A percentile compares a stretch with the other conserved stretches of the same genome.
Evolutionary conservation across 1,140 invertebrate species (phyloP).

Genomic region (Bombus pascuorum): DNA sequence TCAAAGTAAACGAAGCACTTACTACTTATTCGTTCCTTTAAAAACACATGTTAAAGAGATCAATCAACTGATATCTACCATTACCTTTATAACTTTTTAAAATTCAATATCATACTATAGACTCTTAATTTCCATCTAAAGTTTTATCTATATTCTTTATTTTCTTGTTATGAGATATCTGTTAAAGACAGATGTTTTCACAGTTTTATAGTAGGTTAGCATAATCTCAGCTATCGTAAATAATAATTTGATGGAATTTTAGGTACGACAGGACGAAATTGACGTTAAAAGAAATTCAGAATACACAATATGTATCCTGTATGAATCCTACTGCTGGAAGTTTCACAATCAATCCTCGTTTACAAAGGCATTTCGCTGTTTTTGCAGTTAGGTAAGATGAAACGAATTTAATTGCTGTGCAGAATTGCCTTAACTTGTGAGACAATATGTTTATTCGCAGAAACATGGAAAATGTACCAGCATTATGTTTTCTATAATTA

Average conservation of each 20-base stretch:
- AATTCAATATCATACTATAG: no score
- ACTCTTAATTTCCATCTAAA: no score
- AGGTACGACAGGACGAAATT: conserved; percentile 93
- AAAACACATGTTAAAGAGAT: not conserved
- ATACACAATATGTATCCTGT: conserved; percentile 96
- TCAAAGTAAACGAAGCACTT: not conserved
- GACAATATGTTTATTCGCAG: not conserved
- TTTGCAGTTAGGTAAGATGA: conserved; percentile 90
- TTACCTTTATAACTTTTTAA: no score
- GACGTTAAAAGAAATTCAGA: conserved; percentile 95
- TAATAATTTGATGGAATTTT: not conserved
- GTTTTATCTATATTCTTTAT: no score
- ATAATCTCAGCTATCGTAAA: no score
- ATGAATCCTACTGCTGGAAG: conserved; percentile 99
- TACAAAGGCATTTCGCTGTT: conserved; percentile 96
- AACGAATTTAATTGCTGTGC: not conserved
- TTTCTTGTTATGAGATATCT: no score
- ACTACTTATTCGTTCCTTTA: not conserved
- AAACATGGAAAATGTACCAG: not conserved
- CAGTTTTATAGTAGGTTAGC: no score
- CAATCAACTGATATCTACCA: no score
- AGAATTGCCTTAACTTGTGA: not conserved
- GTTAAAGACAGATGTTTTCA: no score
- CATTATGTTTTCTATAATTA: not conserved
- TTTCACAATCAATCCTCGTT: conserved; percentile 95